Evolutionary conservation across 1,140 invertebrate species (phyloP), one percentile per base, ranked within the genome.

Genomic region (Atta texana): DNA sequence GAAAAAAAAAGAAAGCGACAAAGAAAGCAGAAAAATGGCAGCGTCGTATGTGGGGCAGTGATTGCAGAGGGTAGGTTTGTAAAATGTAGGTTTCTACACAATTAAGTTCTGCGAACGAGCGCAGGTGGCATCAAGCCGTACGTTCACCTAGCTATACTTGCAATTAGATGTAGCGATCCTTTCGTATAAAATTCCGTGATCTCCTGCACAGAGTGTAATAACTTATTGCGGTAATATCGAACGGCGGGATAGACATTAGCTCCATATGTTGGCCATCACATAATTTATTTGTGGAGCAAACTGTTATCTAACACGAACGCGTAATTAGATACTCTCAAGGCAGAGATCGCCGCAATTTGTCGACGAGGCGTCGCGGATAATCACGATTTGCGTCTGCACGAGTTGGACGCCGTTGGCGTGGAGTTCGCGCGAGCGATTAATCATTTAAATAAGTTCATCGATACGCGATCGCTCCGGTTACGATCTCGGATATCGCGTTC

Each of bases 61-160:
- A 86, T 89, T 82, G 59, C 71, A 55, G 28, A 88, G 53, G 57
- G 64, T 76, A 88, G 63, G 53, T 78, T 86, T 21, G 81, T 21
- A 69, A 80, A 82, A 88, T 88, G 76, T 90, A 88, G 51, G 86
- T 69, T 87, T 44, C 44, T 44, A 21, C 39, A 61, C 87, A 87
- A 76, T 80, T 64, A 88, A 78, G 84, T 87, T 81, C 78, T 90
- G 90, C 87, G 90, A 91, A 91, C 90, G 24, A 31, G 53, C 3
- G 61, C 90, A 91, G 90, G 87, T 91, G 90, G 66, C 55, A 66
- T 76, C 49, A 61, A 64, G 55, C 64, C 31, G 87, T 82, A 76
- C 61, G 72, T 88, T 86, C 59, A 57, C 53, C 49, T 68, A 85
- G 64, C 69, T 80, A 59, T 39, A 28, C 76, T 87, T 39, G 31